Evolutionary conservation across 1,140 invertebrate genomes (phyloP).

Genomic region (Neodiprion pinetum): DNA sequence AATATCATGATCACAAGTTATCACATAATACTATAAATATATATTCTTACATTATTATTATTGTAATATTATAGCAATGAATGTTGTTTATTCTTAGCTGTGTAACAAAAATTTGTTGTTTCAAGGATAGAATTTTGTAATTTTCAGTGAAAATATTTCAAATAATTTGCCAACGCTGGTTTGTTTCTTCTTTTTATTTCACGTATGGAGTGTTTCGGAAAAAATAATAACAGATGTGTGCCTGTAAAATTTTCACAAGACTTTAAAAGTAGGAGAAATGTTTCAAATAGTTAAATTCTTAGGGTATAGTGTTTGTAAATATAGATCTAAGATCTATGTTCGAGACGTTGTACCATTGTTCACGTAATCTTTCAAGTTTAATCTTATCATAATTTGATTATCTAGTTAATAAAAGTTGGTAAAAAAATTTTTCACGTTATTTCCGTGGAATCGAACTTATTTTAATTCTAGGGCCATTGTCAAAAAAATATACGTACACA

Average conservation of each 20-base stretch:
- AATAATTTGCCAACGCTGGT: too few relatives aligned
- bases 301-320: neutral
- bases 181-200: neutral
- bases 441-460: neutral
- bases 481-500: too few relatives aligned
- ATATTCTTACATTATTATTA: conserved; percentile 51
- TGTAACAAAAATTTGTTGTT: neutral
- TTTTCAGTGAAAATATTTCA: neutral
- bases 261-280: neutral
- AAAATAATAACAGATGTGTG: neutral
- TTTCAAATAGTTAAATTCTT: neutral
- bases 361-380: neutral
- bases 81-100: conserved; percentile 37
- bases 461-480: too few relatives aligned
- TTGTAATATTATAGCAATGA: conserved; percentile 37
- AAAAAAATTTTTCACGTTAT: neutral
- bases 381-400: neutral
- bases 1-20: conserved; percentile 8
- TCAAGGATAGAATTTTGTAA: neutral
- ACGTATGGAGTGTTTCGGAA: neutral
- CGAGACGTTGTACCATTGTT: neutral
- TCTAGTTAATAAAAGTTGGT: neutral
- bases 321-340: neutral
- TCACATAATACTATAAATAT: conserved; percentile 35
- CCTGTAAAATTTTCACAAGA: neutral